Conservation (phyloP, 2,888 invertebrate species). For the Callyntrura sp. region DNA sequence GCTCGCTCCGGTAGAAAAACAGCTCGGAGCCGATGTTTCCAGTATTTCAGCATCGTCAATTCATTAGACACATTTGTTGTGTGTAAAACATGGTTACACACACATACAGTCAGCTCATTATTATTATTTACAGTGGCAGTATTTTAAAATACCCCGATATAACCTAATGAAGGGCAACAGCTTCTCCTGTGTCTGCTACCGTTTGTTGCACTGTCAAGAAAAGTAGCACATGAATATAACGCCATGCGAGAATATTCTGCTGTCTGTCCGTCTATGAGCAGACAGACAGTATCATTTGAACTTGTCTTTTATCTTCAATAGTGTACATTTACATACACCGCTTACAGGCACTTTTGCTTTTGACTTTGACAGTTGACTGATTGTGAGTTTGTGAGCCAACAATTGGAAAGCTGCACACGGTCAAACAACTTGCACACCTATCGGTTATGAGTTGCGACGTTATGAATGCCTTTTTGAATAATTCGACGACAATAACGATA, state of each 20-base stretch:
- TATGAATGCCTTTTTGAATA: no score
- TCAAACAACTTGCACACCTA: no score
- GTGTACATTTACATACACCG: no score
- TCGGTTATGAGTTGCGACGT: no score
- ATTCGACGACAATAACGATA: no score
- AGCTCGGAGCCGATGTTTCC: neutral
- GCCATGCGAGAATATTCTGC: no score
- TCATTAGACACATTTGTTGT: slow-evolving; percentile 27
- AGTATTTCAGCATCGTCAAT: slow-evolving; percentile 12
- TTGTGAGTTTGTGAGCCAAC: no score
- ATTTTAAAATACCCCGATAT: slow-evolving; percentile 12
- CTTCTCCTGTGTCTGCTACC: slow-evolving; percentile 55
- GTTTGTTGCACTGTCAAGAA: slow-evolving; percentile 48
- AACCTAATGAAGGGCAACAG: slow-evolving; percentile 55
- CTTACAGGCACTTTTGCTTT: no score
- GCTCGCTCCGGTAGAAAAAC: slow-evolving; percentile 26
- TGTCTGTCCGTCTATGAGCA: neutral
- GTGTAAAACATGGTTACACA: slow-evolving; percentile 28
- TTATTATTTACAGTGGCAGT: slow-evolving; percentile 30
- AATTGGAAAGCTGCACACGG: no score
- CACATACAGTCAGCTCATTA: slow-evolving; percentile 28
- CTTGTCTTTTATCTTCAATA: slow-evolving; percentile 2
- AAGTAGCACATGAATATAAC: neutral
- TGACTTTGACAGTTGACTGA: no score
- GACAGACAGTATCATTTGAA: neutral